Conservation (phyloP, 2,113 vertebrate genomes). For the Regulus satrapa region DNA sequence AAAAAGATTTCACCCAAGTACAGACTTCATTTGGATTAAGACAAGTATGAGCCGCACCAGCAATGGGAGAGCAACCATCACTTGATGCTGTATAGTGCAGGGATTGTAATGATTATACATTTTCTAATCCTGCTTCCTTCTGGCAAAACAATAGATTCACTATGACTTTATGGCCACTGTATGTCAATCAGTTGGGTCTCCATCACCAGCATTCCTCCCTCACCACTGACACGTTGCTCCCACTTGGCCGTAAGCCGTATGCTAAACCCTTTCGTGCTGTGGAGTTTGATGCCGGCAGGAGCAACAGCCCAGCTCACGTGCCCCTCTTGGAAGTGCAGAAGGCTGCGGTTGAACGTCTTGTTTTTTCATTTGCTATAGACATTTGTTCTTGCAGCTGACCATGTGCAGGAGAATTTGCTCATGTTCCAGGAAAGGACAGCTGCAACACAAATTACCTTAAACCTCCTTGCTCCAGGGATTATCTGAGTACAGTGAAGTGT, state of each 20-base stretch:
- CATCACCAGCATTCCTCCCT: slow-evolving; percentile 54
- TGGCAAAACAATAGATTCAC: slow-evolving; percentile 60
- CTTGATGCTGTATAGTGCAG: background rate
- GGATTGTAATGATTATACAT: slow-evolving; percentile 50
- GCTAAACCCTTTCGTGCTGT: slow-evolving; percentile 59
- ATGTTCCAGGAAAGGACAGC: slow-evolving; percentile 89
- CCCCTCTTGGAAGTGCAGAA: slow-evolving; percentile 21
- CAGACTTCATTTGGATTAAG: background rate
- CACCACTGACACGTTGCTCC: slow-evolving; percentile 56
- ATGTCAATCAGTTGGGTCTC: slow-evolving; percentile 55
- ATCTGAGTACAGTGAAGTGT: slow-evolving; percentile 73
- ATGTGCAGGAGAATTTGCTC: slow-evolving; percentile 82
- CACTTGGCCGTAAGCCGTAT: slow-evolving; percentile 63
- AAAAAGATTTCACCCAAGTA: background rate
- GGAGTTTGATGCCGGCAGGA: slow-evolving; percentile 50
- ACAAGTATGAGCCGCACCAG: background rate
- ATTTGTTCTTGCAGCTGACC: slow-evolving; percentile 91
- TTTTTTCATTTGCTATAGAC: slow-evolving; percentile 82
- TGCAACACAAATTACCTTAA: slow-evolving; percentile 87
- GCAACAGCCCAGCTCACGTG: slow-evolving; percentile 47
- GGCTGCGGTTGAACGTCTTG: slow-evolving; percentile 74
- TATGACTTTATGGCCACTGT: slow-evolving; percentile 49
- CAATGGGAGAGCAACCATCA: background rate
- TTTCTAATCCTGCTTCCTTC: slow-evolving; percentile 62
- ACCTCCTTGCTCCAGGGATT: slow-evolving; percentile 85